Evolutionary conservation across 1,140 invertebrate genomes (phyloP), one percentile per base, ranked within the genome.

Genomic region (Aphidius gifuensis): DNA sequence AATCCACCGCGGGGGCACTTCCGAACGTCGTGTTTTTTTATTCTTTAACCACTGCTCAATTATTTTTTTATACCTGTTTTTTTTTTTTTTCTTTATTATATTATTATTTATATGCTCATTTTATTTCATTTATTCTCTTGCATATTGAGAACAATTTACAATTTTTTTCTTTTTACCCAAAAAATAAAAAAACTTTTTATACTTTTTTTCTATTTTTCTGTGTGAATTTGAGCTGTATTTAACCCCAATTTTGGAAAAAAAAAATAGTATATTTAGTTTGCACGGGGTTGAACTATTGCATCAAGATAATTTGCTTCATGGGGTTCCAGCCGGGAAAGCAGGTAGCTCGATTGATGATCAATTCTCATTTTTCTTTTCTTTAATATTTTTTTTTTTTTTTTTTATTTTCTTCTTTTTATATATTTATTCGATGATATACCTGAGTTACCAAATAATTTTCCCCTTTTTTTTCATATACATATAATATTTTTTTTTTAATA

Each of bases 161-260:
- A 72, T 73, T 73, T 70, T 21, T 57, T 56, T 54, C 44, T 54
- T 74, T 75, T 71, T 48, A 64, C 64, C 62, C 51, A 67, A 71
- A 77, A 16, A 16, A 16, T 16, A 16, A 16, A 75, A 75, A 71
- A 71, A 47, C 68, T 68, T 61, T 43, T 70, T 72, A 75, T 74
- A 72, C 58, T 53, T 58, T 65, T 58, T 61, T 51, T 55, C 43
- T 16, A 16, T 23, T 6, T 39, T 66, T 64, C 57, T 61, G 40
- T 44, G 62, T 67, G 64, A 73, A 75, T 72, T 60, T 60, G 69
- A 73, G 48, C 67, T 64, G 65, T 68, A 68, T 78, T 80, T 77
- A 74, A 73, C 69, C 68, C 68, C 71, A 71, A 79, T 79, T 76
- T 74, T 50, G 66, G 68, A 71, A 74, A 66, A 72, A 71, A 78